Evolutionary conservation across 2,113 vertebrate species (phyloP).

Genomic region (Nansenia antarctica): DNA sequence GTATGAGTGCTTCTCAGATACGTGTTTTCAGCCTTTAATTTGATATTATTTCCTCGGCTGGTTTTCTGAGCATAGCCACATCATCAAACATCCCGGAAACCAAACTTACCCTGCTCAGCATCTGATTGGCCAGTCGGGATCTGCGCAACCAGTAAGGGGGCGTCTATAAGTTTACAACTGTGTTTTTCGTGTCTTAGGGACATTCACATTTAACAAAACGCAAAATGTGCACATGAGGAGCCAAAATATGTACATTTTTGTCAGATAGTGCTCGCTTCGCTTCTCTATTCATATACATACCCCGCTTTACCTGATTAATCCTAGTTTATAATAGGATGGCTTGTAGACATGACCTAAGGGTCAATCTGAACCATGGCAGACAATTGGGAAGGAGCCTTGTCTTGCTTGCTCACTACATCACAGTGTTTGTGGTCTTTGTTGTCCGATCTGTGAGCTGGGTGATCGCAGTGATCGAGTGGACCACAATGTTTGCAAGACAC

Average conservation of each 20-base stretch:
- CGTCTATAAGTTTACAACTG: constrained; percentile 32
- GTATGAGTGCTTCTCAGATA: constrained; percentile 40
- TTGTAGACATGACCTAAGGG: constrained; percentile 51
- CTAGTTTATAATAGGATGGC: constrained; percentile 42
- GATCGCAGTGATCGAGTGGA: constrained; percentile 64
- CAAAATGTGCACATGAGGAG: constrained; percentile 18
- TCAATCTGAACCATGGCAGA: constrained; percentile 61
- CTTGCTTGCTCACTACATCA: constrained; percentile 67
- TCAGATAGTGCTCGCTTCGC: background rate
- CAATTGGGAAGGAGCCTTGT: constrained; percentile 70
- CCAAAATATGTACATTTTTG: background rate
- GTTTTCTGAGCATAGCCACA: constrained; percentile 75
- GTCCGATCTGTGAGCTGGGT: constrained; percentile 61
- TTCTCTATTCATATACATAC: background rate
- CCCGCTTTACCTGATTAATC: background rate
- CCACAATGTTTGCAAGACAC: constrained; percentile 53
- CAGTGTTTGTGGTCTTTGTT: constrained; percentile 61
- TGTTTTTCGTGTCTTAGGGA: constrained; percentile 17
- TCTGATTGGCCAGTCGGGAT: constrained; percentile 66
- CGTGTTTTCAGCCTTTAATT: constrained; percentile 52
- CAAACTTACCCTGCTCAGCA: constrained; percentile 52
- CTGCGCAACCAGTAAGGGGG: constrained; percentile 50
- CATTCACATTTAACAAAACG: background rate
- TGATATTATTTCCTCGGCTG: constrained; percentile 62
- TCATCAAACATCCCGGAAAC: constrained; percentile 82